A percentile compares a stretch with the other conserved stretches of the same genome.
Conservation (phyloP, 2,113 vertebrate genomes). For the Neogobius melanostomus region DNA sequence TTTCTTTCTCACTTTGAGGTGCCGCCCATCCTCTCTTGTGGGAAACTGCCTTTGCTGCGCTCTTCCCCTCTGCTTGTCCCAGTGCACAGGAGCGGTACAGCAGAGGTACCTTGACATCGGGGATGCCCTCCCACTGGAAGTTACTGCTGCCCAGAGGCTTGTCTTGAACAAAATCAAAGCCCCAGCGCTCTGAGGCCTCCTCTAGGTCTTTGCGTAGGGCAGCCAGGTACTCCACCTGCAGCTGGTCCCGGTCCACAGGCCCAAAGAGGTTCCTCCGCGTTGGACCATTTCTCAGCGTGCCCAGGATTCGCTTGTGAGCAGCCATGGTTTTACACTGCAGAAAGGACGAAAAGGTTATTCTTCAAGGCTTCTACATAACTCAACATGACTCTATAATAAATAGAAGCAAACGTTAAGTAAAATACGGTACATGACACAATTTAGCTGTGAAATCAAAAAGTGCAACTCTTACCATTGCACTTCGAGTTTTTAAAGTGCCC, state of each 20-base stretch:
- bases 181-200: conserved; percentile 83
- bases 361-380: neutral
- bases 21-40: conserved; percentile 2
- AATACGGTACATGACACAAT: neutral
- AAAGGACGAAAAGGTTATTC: conserved; percentile 23
- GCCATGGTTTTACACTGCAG: conserved; percentile 75
- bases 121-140: conserved; percentile 84
- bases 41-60: neutral
- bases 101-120: conserved; percentile 62
- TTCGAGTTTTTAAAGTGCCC: neutral
- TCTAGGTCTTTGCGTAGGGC: conserved; percentile 75
- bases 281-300: conserved; percentile 58
- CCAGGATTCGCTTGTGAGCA: conserved; percentile 42
- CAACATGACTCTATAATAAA: neutral
- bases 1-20: conserved; percentile 50
- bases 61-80: neutral
- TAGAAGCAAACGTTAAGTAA: neutral
- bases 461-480: conserved; percentile 54
- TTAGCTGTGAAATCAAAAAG: neutral
- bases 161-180: conserved; percentile 85
- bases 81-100: conserved; percentile 63
- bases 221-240: conserved; percentile 73
- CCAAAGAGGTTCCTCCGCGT: conserved; percentile 86
- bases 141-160: conserved; percentile 80
- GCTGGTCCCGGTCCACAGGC: conserved; percentile 81